Percentiles rank a stretch among this genome's conserved stretches.
Evolutionary conservation across 2,797 vertebrate species (phyloP).

Genomic region (Liparis tanakae): DNA sequence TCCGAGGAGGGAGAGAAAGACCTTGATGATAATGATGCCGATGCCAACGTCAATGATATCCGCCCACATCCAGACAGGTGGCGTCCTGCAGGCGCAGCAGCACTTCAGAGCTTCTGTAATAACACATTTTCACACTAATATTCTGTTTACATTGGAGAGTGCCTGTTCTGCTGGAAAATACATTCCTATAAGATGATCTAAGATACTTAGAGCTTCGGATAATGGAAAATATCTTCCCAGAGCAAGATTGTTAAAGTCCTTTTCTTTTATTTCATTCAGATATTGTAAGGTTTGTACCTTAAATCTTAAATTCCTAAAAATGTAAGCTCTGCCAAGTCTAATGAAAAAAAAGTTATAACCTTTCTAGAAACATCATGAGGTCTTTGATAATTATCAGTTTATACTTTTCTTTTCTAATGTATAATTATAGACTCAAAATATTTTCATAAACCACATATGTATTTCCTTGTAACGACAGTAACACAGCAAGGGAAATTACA

Average conservation of each 20-base stretch:
- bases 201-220: neutral
- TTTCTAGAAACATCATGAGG: neutral
- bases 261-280: neutral
- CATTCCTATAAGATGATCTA: slow-evolving; percentile 23
- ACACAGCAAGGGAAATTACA: neutral
- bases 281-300: slow-evolving; percentile 19
- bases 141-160: slow-evolving; percentile 44
- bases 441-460: slow-evolving; percentile 10
- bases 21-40: slow-evolving; percentile 60
- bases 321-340: neutral
- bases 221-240: neutral
- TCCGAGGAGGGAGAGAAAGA: slow-evolving; percentile 53
- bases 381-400: neutral
- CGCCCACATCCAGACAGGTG: slow-evolving; percentile 71
- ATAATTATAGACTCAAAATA: neutral
- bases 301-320: neutral
- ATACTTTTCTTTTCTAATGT: neutral
- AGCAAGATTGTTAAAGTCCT: neutral
- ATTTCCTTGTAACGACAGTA: slow-evolving; percentile 20
- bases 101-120: slow-evolving; percentile 52
- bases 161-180: slow-evolving; percentile 33
- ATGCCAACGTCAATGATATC: slow-evolving; percentile 58
- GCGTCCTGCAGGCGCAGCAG: slow-evolving; percentile 62
- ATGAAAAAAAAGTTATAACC: neutral
- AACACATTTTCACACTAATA: slow-evolving; percentile 48